Conservation (phyloP, 2,888 invertebrate genomes). For the Ophonus ardosiacus region DNA sequence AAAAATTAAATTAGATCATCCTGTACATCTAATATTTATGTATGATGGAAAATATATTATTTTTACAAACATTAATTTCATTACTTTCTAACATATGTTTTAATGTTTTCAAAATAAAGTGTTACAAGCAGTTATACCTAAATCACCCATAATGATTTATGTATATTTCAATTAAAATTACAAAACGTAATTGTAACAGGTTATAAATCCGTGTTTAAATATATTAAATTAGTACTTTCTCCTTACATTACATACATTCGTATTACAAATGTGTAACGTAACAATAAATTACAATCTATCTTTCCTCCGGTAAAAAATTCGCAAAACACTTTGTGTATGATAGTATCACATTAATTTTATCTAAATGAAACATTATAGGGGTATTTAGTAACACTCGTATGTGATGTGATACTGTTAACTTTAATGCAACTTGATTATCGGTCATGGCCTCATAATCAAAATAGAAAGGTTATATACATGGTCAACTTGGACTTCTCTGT, state of each 20-base stretch:
- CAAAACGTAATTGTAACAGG: neutral
- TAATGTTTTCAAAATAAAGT: neutral
- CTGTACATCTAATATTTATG: too few species aligned
- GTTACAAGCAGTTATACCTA: too few species aligned
- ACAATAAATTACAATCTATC: neutral
- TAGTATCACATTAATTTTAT: slow-evolving; percentile 20
- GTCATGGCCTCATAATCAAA: slow-evolving; percentile 49
- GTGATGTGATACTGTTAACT: slow-evolving; percentile 6
- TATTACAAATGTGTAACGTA: neutral
- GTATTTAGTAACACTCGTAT: slow-evolving; percentile 8
- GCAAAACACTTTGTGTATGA: neutral
- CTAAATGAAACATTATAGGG: slow-evolving; percentile 35
- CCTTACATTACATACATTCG: neutral
- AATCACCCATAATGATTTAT: neutral
- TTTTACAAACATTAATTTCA: too few species aligned
- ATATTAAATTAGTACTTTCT: neutral
- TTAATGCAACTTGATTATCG: slow-evolving; percentile 45
- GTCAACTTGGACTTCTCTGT: neutral
- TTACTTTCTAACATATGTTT: neutral
- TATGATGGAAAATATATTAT: too few species aligned
- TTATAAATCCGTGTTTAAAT: neutral
- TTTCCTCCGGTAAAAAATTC: neutral
- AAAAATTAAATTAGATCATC: too few species aligned
- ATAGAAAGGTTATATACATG: slow-evolving; percentile 13
- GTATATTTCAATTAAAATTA: neutral